Conservation (phyloP, 1,140 invertebrate species). For the Leptopilina boulardi region DNA sequence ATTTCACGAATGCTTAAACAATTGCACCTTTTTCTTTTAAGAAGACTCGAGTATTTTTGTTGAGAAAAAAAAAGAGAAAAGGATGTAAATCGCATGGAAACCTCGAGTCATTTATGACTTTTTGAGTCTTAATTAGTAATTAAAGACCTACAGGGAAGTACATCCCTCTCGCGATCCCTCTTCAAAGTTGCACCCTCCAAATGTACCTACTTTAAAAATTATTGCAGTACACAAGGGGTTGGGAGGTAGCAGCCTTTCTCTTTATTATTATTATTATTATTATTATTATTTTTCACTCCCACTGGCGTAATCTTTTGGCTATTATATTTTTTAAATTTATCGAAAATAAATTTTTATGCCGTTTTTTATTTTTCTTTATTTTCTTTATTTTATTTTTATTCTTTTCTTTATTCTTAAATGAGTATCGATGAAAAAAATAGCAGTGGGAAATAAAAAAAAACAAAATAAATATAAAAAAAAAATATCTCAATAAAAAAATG, state of each 20-base stretch:
- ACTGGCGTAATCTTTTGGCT: not conserved
- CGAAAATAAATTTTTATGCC: no score
- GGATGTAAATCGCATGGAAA: constrained; percentile 2
- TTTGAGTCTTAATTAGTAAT: constrained; percentile 21
- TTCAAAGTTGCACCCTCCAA: constrained; percentile 14
- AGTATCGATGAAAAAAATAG: no score
- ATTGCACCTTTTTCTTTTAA: not conserved
- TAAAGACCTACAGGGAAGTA: constrained; percentile 5
- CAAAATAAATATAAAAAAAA: no score
- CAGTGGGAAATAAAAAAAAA: no score
- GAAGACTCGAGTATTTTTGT: not conserved
- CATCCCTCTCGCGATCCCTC: not conserved
- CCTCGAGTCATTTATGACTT: not conserved
- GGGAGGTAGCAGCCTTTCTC: not conserved
- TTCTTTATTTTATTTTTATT: no score
- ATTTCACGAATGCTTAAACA: constrained; percentile 13
- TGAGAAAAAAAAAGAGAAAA: not conserved
- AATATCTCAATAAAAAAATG: no score
- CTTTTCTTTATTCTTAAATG: no score
- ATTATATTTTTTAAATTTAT: no score
- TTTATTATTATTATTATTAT: not conserved
- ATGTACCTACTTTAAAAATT: constrained; percentile 10
- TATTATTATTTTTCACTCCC: not conserved
- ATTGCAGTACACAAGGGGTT: constrained; percentile 24
- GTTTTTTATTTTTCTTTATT: no score